These are phyloP conservation scores for Verasper variegatus DNA, from an alignment of 2,113 vertebrate species.

Conservation along the genomic window DNA sequence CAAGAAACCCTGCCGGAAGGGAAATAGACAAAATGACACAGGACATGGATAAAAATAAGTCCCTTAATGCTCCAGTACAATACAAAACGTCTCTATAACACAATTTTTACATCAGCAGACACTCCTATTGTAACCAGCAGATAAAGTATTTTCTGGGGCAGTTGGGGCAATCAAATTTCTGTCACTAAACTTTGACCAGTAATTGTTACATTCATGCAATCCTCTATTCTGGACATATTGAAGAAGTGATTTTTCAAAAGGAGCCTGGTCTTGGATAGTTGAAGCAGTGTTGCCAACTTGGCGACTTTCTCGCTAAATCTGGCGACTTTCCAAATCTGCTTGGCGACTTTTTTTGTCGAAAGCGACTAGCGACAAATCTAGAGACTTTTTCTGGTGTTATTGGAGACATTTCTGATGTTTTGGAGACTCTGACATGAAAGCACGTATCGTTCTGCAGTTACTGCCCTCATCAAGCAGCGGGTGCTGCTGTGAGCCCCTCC, in stretches of 20 bases:
- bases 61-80: background rate
- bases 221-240: background rate
- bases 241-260: slow-evolving; percentile 24
- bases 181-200: background rate
- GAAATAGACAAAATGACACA: background rate
- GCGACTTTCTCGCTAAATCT: no score
- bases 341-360: no score
- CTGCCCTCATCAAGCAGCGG: no score
- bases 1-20: slow-evolving; percentile 88
- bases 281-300: no score
- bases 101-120: background rate
- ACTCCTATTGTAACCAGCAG: background rate
- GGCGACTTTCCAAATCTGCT: no score
- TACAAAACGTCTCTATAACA: background rate
- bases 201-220: slow-evolving; percentile 15
- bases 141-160: background rate
- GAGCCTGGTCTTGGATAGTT: slow-evolving; percentile 20
- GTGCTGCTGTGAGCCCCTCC: no score
- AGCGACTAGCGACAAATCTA: no score
- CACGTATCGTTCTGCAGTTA: no score
- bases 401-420: no score
- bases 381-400: no score
- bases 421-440: no score
- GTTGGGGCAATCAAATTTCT: slow-evolving; percentile 15
- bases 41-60: background rate